These are phyloP conservation scores for Tetraodon nigroviridis DNA, from an alignment of 2,113 vertebrate species.

Conservation along the genomic window DNA sequence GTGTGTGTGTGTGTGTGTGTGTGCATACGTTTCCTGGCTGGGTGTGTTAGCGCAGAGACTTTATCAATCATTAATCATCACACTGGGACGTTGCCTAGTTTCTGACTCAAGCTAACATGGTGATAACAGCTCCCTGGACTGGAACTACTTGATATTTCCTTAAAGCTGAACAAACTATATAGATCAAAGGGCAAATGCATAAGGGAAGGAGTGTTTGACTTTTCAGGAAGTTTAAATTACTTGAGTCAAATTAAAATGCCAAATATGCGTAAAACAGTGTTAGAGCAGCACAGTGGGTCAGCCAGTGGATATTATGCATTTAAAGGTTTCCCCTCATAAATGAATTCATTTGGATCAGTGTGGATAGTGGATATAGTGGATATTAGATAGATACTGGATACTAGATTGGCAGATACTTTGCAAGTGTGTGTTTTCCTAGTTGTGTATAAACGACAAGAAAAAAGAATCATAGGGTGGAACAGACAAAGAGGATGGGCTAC, in stretches of 20 bases:
- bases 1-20: slow-evolving; percentile 3
- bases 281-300: too few relatives aligned
- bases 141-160: slow-evolving; percentile 31
- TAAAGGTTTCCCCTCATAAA: background rate
- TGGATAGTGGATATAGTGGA: too few relatives aligned
- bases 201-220: slow-evolving; percentile 4
- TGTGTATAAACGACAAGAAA: slow-evolving; percentile 2
- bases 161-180: background rate
- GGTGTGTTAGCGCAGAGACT: slow-evolving; percentile 25
- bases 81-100: slow-evolving; percentile 41
- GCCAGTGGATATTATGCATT: background rate
- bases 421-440: background rate
- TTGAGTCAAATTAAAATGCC: slow-evolving; percentile 18
- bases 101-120: slow-evolving; percentile 22
- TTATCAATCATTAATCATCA: slow-evolving; percentile 67
- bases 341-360: slow-evolving; percentile 21
- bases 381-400: too few relatives aligned
- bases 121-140: slow-evolving; percentile 36
- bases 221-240: slow-evolving; percentile 1
- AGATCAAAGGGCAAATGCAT: slow-evolving; percentile 38
- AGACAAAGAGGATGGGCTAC: slow-evolving; percentile 19
- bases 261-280: background rate
- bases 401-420: too few relatives aligned
- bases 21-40: slow-evolving; percentile 1
- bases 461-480: background rate